phyloP scores from a whole-genome alignment of 2,888 invertebrate species.

The Lasioglossum calceatum region DNA sequence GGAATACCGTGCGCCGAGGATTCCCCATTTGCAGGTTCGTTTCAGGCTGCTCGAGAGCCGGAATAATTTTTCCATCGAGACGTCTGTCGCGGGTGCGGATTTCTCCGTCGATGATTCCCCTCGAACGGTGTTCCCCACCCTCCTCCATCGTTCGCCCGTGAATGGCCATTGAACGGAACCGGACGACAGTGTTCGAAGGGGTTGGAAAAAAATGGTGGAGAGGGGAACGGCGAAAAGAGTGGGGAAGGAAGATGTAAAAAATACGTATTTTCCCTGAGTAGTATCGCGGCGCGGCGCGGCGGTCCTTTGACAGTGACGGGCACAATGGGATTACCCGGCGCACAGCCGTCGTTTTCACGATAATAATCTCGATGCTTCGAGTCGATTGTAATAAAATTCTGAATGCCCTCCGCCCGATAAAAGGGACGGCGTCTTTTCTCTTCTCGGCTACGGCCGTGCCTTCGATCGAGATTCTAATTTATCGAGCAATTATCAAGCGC shows the following conservation, averaged over 20 bases:
- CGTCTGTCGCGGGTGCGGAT: conserved; percentile 46
- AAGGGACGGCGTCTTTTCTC: conserved; percentile 7
- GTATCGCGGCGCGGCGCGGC: not conserved
- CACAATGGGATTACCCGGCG: conserved; percentile 48
- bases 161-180: conserved; percentile 55
- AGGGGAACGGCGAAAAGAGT: not conserved
- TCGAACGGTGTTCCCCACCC: not conserved
- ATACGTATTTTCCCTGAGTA: conserved; percentile 44
- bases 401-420: conserved; percentile 3
- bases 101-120: conserved; percentile 18
- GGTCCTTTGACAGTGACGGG: conserved; percentile 48
- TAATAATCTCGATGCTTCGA: conserved; percentile 46
- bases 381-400: conserved; percentile 48
- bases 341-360: conserved; percentile 20
- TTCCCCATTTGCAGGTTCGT: conserved; percentile 48
- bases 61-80: conserved; percentile 62
- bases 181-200: conserved; percentile 48
- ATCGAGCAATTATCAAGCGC: conserved; percentile 19
- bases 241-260: conserved; percentile 52
- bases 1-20: conserved; percentile 25
- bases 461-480: conserved; percentile 7
- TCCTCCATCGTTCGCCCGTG: not conserved
- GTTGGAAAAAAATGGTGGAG: not conserved
- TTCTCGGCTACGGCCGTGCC: not conserved
- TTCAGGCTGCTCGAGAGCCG: conserved; percentile 44